Conservation (phyloP, 2,888 invertebrate genomes). For the Sepioteuthis lessoniana region DNA sequence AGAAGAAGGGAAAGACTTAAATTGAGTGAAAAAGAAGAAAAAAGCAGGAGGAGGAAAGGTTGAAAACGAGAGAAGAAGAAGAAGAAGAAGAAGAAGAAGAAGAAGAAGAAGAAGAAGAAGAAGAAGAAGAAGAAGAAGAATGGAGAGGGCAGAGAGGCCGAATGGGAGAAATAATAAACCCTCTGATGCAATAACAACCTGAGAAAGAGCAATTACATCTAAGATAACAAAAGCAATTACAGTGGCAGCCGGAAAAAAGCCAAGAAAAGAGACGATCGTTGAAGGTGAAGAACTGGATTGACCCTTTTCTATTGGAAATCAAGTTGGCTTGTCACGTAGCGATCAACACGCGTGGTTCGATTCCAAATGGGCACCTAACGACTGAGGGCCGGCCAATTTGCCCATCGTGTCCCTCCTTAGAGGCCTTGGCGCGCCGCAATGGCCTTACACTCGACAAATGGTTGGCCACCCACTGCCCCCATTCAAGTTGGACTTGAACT, state of each 20-base stretch:
- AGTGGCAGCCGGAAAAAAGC: not conserved
- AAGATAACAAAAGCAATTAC: constrained; percentile 33
- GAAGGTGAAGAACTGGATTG: not conserved
- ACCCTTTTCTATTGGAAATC: constrained; percentile 21
- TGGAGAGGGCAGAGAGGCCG: too few relatives aligned
- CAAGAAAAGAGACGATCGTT: constrained; percentile 18
- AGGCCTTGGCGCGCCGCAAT: not conserved
- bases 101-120: too few relatives aligned
- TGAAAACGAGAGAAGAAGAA: too few relatives aligned
- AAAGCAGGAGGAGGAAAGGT: too few relatives aligned
- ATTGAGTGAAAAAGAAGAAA: too few relatives aligned
- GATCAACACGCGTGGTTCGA: constrained; percentile 18
- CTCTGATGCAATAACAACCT: not conserved
- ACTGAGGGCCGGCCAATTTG: constrained; percentile 21
- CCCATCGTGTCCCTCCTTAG: not conserved
- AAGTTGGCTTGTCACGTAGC: constrained; percentile 33
- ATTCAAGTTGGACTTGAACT: not conserved
- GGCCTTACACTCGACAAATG: not conserved
- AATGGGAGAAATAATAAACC: too few relatives aligned
- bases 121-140: too few relatives aligned
- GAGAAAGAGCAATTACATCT: not conserved
- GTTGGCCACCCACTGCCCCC: not conserved
- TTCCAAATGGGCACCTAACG: constrained; percentile 8
- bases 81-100: too few relatives aligned
- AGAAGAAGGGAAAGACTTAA: too few relatives aligned